phyloP scores from a whole-genome alignment of 2,888 invertebrate species.

The Desoria tigrina region DNA sequence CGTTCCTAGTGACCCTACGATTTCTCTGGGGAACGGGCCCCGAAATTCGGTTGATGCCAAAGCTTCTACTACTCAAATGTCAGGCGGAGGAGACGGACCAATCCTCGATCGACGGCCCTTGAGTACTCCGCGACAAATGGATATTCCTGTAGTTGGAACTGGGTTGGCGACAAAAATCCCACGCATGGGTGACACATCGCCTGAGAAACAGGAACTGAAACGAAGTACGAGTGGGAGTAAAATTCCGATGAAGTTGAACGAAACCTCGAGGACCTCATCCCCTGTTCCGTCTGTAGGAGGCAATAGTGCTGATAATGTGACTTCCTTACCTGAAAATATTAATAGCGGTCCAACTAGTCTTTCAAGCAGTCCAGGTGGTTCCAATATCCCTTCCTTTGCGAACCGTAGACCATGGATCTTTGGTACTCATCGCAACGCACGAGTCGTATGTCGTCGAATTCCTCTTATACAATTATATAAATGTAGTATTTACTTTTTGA shows the following conservation, averaged over 20 bases:
- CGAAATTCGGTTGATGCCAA: too few species aligned
- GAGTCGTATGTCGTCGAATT: constrained; percentile 57
- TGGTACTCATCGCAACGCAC: constrained; percentile 62
- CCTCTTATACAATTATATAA: neutral
- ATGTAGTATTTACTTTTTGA: neutral
- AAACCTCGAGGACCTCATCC: constrained; percentile 1
- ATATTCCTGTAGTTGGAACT: too few species aligned
- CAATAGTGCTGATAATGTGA: neutral
- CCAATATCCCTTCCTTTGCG: constrained; percentile 32
- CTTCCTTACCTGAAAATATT: constrained; percentile 25
- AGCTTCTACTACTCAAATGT: too few species aligned
- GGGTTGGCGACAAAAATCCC: constrained; percentile 13
- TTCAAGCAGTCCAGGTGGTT: constrained; percentile 17
- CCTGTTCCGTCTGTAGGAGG: constrained; percentile 17
- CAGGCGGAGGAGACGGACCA: too few species aligned
- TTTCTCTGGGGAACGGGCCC: too few species aligned
- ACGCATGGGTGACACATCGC: neutral
- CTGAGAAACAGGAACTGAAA: constrained; percentile 20
- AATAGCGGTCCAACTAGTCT: constrained; percentile 15
- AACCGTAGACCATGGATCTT: constrained; percentile 59
- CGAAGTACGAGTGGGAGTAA: constrained; percentile 35
- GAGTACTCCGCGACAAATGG: too few species aligned
- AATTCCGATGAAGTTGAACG: constrained; percentile 34
- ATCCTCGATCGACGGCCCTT: too few species aligned
- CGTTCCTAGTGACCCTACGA: neutral